These are phyloP conservation scores for Rosalia funebris DNA, from an alignment of 2,888 invertebrate species.

Conservation along the genomic window DNA sequence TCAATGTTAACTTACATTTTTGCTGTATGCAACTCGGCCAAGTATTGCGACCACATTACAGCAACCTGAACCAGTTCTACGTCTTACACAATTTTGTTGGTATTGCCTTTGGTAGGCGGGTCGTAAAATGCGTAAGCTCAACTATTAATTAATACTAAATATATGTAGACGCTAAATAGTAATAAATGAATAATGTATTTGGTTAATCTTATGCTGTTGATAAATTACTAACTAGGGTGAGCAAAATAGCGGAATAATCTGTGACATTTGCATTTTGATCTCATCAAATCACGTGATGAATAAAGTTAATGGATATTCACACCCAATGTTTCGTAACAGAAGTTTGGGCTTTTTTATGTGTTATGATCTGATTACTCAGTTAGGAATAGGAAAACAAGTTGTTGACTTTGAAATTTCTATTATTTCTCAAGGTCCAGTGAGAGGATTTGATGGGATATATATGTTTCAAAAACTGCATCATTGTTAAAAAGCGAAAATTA, in stretches of 20 bases:
- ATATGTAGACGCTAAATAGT: neutral
- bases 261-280: neutral
- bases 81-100: slow-evolving; percentile 12
- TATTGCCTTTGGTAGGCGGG: slow-evolving; percentile 11
- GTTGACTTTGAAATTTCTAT: neutral
- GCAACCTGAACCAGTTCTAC: slow-evolving; percentile 15
- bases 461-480: too few relatives aligned
- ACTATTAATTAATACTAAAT: neutral
- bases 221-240: neutral
- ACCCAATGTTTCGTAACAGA: neutral
- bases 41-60: neutral
- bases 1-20: neutral
- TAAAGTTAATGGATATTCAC: neutral
- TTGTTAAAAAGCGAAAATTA: too few relatives aligned
- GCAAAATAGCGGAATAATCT: neutral
- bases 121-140: neutral
- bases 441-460: too few relatives aligned
- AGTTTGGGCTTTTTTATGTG: neutral
- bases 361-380: too few relatives aligned
- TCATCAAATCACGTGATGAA: neutral
- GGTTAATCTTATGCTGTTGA: neutral
- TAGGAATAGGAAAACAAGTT: too few relatives aligned
- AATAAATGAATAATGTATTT: neutral
- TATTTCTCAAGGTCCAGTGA: too few relatives aligned
- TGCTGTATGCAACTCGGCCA: neutral